phyloP scores from a whole-genome alignment of 2,888 invertebrate species.

The Heliconius ismenius region DNA sequence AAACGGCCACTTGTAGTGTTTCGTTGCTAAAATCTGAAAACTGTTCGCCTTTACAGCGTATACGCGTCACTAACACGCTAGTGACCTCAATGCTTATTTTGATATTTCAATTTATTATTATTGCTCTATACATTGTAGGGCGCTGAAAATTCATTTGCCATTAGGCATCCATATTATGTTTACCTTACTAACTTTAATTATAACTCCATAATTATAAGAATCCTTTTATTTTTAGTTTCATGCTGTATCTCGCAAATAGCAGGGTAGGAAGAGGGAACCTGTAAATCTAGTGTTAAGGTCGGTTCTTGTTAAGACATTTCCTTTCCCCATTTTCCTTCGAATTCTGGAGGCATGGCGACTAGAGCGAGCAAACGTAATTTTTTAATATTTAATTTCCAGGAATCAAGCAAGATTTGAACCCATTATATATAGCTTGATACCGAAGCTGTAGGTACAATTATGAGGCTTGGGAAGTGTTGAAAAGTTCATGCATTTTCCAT shows the following conservation, averaged over 20 bases:
- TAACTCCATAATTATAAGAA: not conserved
- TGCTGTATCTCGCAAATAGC: no score
- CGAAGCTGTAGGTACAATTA: not conserved
- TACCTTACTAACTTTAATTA: not conserved
- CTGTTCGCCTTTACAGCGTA: slow-evolving; percentile 13
- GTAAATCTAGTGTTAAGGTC: no score
- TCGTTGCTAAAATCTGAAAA: slow-evolving; percentile 15
- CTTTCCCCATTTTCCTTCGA: no score
- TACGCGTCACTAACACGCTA: not conserved
- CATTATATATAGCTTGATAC: not conserved
- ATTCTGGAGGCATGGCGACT: no score
- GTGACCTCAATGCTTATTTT: slow-evolving; percentile 18
- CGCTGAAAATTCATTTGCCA: not conserved
- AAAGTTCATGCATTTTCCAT: slow-evolving; percentile 47
- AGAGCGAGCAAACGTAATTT: no score
- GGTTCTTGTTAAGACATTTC: no score
- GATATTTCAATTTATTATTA: not conserved
- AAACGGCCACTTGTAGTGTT: slow-evolving; percentile 24
- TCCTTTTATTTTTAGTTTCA: no score
- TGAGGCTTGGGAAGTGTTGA: not conserved
- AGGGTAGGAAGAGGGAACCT: no score
- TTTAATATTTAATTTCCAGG: no score
- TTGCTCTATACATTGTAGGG: not conserved
- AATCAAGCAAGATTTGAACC: not conserved
- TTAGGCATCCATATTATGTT: not conserved